Conservation (phyloP, 2,888 invertebrate genomes). For the Hypomecis atomaria region DNA sequence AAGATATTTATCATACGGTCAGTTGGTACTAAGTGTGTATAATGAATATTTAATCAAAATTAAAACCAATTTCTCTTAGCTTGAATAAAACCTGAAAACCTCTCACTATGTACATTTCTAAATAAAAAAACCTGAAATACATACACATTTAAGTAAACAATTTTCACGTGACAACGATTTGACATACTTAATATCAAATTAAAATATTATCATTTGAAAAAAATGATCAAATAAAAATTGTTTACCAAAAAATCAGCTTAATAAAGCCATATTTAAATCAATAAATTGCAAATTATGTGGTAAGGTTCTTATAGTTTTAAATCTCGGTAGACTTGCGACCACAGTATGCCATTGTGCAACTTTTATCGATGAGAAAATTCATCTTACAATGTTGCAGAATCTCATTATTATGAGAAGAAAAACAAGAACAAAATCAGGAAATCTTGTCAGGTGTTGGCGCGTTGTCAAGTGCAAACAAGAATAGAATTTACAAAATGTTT, state of each 20-base stretch:
- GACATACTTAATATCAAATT: slow-evolving; percentile 15
- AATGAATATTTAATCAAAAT: neutral
- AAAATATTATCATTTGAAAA: slow-evolving; percentile 18
- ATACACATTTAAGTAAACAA: slow-evolving; percentile 40
- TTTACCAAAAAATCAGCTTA: slow-evolving; percentile 41
- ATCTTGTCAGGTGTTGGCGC: slow-evolving; percentile 16
- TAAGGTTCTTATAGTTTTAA: slow-evolving; percentile 52
- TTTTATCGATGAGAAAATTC: neutral
- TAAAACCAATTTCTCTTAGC: too few relatives aligned
- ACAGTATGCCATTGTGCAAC: slow-evolving; percentile 12
- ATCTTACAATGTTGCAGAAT: slow-evolving; percentile 5
- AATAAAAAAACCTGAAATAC: slow-evolving; percentile 31
- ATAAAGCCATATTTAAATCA: slow-evolving; percentile 74
- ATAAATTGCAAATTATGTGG: slow-evolving; percentile 74
- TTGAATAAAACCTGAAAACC: neutral
- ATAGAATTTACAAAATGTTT: neutral
- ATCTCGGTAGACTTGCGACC: slow-evolving; percentile 54
- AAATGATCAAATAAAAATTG: slow-evolving; percentile 38
- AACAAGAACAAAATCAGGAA: slow-evolving; percentile 15
- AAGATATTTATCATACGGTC: neutral
- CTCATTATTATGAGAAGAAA: slow-evolving; percentile 2
- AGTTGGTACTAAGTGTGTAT: neutral
- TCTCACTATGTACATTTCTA: neutral
- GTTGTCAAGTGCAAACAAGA: slow-evolving; percentile 10
- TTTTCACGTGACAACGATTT: slow-evolving; percentile 36